Evolutionary conservation across 2,888 invertebrate species (phyloP), one percentile per base, ranked within the genome.

Genomic region (Copidosoma aretas): DNA sequence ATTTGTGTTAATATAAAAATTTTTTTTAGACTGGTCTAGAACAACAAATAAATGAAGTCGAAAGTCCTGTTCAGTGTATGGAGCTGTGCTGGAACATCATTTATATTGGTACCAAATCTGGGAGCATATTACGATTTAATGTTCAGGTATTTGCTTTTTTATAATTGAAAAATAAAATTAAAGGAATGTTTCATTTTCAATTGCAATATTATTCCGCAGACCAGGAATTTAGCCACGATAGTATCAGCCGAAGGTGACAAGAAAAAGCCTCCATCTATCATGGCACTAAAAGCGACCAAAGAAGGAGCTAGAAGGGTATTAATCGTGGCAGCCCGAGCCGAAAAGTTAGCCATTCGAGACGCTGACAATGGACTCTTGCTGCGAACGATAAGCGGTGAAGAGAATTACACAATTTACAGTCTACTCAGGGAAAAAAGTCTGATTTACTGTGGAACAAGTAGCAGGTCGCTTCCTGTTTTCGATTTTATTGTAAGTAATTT

Each of bases 371-470:
- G 93, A 0, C 84, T 93, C 0, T 82, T 91, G 67, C 78, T 93
- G 60, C 85, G 93, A 49, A 89, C 89, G 0, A 86, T 93, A 46
- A 77, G 88, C 85, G 74, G 89, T 84, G 57, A 88, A 77, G 76
- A 87, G 82, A 85, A 84, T 53, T 85, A 87, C 77, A 91, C 91
- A 0, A 90, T 92, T 0, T 93, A 92, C 78, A 90, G 91, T 10
- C 80, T 93, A 65, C 84, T 91, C n/a, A 87, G 89, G 73, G 87
- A 90, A 75, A 87, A 89, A 49, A 89, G 89, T 64, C 86, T 89
- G 71, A 87, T 93, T n/a, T 93, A 89, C 81, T 93, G 92, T 76
- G 93, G 93, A 10, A 92, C 93, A 0, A 91, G 90, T 77, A 89
- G 87, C 73, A 88, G 89, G 72, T 89, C 90, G 76, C 90, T 93